Evolutionary conservation across 2,797 vertebrate species (phyloP).

Genomic region (Dendrocincla tyrannina): DNA sequence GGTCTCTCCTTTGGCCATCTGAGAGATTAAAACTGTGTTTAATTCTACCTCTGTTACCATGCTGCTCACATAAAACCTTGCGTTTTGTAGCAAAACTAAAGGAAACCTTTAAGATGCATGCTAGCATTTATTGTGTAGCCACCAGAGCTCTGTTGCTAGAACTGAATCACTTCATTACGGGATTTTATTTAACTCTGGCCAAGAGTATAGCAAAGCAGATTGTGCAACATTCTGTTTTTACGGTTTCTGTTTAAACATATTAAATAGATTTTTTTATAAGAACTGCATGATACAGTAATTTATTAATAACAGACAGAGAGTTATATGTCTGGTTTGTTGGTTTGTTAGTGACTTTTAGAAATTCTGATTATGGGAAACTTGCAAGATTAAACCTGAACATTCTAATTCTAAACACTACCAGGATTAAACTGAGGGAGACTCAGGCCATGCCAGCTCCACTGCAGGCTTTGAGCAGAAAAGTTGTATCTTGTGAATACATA

Average conservation of each 20-base stretch:
- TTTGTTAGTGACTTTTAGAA: not conserved
- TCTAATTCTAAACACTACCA: not conserved
- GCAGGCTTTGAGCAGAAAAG: not conserved
- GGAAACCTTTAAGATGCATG: not conserved
- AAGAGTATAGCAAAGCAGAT: constrained; percentile 14
- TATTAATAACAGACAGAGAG: constrained; percentile 42
- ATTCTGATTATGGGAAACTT: not conserved
- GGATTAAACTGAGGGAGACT: not conserved
- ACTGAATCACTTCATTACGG: not conserved
- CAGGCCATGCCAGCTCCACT: not conserved
- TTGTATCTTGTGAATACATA: not conserved
- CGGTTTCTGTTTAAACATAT: not conserved
- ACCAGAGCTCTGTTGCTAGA: not conserved
- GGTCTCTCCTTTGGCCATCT: not conserved
- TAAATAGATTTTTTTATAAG: constrained; percentile 15
- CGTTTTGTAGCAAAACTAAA: not conserved
- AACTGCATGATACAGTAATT: not conserved
- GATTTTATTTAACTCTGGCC: not conserved
- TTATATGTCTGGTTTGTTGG: not conserved
- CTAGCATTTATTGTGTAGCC: not conserved
- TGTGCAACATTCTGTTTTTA: constrained; percentile 43
- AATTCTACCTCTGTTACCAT: not conserved
- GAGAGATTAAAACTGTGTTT: not conserved
- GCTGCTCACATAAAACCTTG: not conserved
- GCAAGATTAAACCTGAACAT: not conserved